Evolutionary conservation across 2,888 invertebrate genomes (phyloP), one percentile per base, ranked within the genome.

Genomic region (Cremastinae sp.): DNA sequence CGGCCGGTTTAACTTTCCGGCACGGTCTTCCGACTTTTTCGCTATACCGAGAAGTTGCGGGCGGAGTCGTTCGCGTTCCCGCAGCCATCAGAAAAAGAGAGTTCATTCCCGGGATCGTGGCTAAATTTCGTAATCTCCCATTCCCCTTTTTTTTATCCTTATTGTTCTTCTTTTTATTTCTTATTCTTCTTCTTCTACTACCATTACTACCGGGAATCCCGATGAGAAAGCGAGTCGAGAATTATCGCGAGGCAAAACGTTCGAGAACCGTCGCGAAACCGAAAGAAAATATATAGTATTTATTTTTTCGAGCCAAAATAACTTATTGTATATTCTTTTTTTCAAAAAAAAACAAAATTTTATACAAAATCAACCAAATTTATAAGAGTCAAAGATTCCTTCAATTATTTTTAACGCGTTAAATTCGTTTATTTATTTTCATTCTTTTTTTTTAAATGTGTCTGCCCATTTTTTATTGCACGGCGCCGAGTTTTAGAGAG

Each of bases 21-120:
- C 61, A 70, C 43, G 28, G 51, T 41, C 51, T 43, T 61, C 41
- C 61, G 18, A 58, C 58, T 58, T 62, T 43, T 66, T 69, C 38
- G 58, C 56, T 62, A 72, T 81, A 81, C 81, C 77, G 75, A 81
- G 80, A 82, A 82, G 76, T 83, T 79, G 80, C 81, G 82, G 80
- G 80, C 82, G 80, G 81, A 79, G 80, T 81, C 76, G 72, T n/a
- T n/a, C n/a, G n/a, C n/a, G 73, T 78, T 77, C 78, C 65, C 56
- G 61, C 65, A n/a, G n/a, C n/a, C n/a, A n/a, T n/a, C 34, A 53
- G 51, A 56, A 43, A 58, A 34, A 54, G 56, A 45, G 20, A 20
- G 1, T 64, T 49, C 53, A 34, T 58, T 58, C 22, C 14, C 34
- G 38, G 38, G 43, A 70, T 41, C 69, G 61, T 61, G 58, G 64